phyloP scores from a whole-genome alignment of 2,888 invertebrate genomes.

The Phortica okadai region DNA sequence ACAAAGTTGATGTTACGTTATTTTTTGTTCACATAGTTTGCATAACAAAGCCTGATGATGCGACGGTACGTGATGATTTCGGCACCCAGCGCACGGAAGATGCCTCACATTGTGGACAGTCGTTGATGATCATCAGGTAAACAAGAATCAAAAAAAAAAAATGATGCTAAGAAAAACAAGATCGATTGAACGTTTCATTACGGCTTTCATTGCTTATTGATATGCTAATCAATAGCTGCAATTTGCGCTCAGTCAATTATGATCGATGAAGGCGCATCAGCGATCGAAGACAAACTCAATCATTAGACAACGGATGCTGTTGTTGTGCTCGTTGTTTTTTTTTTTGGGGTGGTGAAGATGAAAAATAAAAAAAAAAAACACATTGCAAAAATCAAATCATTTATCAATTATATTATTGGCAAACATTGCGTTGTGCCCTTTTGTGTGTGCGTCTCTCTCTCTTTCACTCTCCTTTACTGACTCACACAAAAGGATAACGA shows the following conservation, averaged over 20 bases:
- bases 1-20: slow-evolving; percentile 40
- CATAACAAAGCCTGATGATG: slow-evolving; percentile 68
- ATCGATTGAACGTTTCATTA: not conserved
- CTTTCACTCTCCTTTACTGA: not conserved
- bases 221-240: slow-evolving; percentile 64
- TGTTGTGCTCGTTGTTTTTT: not conserved
- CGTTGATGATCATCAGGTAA: slow-evolving; percentile 41
- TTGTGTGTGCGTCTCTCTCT: not conserved
- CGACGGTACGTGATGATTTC: slow-evolving; percentile 64
- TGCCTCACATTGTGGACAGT: slow-evolving; percentile 25
- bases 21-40: slow-evolving; percentile 66
- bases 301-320: not conserved
- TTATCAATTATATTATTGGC: slow-evolving; percentile 71
- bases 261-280: slow-evolving; percentile 54
- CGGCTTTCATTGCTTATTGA: slow-evolving; percentile 58
- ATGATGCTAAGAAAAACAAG: slow-evolving; percentile 9
- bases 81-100: slow-evolving; percentile 56
- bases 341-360: no score
- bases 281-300: slow-evolving; percentile 33
- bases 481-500: slow-evolving; percentile 14
- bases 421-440: slow-evolving; percentile 66
- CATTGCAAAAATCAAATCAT: slow-evolving; percentile 63
- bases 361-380: not conserved
- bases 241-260: slow-evolving; percentile 42
- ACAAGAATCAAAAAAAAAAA: slow-evolving; percentile 47